Percentiles rank a stretch among this genome's conserved stretches.
Evolutionary conservation across 2,113 vertebrate species (phyloP).

Genomic region (Heliornis fulica): DNA sequence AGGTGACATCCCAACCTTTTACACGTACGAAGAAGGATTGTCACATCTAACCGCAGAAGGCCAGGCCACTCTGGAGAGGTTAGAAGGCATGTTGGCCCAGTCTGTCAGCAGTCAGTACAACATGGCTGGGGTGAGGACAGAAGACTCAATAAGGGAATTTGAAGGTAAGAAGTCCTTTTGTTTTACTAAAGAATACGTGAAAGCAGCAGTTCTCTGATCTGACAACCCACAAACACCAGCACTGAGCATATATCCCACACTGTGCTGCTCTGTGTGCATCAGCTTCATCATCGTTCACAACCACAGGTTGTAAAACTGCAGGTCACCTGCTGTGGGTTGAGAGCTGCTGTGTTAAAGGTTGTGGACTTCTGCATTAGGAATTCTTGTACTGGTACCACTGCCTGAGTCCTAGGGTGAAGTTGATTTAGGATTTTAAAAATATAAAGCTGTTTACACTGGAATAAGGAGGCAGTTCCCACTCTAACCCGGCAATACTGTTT

Average conservation of each 20-base stretch:
- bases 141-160: conserved; percentile 78
- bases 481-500: not conserved
- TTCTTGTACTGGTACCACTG: not conserved
- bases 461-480: not conserved
- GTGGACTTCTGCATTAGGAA: not conserved
- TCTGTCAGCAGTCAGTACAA: conserved; percentile 88
- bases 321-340: not conserved
- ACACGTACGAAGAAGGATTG: conserved; percentile 94
- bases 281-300: not conserved
- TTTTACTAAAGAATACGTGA: not conserved
- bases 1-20: conserved; percentile 88
- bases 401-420: not conserved
- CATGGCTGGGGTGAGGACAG: conserved; percentile 95
- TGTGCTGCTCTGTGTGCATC: rapidly evolving
- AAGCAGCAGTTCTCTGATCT: not conserved
- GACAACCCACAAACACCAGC: not conserved
- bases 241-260: rapidly evolving
- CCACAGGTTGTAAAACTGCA: not conserved
- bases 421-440: not conserved
- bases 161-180: conserved; percentile 78
- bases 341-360: not conserved
- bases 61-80: conserved; percentile 89
- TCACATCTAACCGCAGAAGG: conserved; percentile 89
- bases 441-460: not conserved
- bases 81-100: conserved; percentile 94